phyloP scores from a whole-genome alignment of 1,140 invertebrate species.

The Holcopasites calliopsidis region DNA sequence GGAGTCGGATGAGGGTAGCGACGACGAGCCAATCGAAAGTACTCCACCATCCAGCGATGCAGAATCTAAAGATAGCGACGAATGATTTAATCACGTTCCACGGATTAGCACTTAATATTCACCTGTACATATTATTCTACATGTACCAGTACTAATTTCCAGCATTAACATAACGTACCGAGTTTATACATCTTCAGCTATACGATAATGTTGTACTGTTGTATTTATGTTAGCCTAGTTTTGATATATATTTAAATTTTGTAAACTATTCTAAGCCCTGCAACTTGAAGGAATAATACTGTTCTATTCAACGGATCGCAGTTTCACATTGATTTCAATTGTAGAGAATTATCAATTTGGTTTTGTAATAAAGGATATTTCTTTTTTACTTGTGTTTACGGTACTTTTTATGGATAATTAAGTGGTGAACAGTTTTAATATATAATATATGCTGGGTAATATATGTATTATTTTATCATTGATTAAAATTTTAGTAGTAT shows the following conservation, averaged over 20 bases:
- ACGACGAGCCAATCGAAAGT: conserved; percentile 73
- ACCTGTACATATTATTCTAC: background rate
- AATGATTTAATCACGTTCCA: conserved; percentile 42
- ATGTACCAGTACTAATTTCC: background rate
- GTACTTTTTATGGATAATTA: no score
- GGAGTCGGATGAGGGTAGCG: conserved; percentile 65
- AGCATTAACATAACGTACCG: background rate
- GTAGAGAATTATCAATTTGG: background rate
- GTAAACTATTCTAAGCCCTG: background rate
- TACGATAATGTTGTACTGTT: background rate
- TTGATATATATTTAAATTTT: background rate
- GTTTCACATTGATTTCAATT: background rate
- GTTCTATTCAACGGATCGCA: no score
- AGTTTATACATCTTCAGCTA: background rate
- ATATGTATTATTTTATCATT: no score
- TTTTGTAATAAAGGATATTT: no score
- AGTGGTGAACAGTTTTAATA: no score
- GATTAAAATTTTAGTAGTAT: no score
- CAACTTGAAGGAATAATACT: background rate
- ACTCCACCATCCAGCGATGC: conserved; percentile 77
- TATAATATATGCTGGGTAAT: no score
- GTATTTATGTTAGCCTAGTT: background rate
- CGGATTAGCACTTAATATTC: no score
- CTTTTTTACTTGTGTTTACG: no score
- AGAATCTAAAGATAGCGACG: conserved; percentile 74